Evolutionary conservation across 2,113 vertebrate genomes (phyloP).

Genomic region (Tupaia chinensis): DNA sequence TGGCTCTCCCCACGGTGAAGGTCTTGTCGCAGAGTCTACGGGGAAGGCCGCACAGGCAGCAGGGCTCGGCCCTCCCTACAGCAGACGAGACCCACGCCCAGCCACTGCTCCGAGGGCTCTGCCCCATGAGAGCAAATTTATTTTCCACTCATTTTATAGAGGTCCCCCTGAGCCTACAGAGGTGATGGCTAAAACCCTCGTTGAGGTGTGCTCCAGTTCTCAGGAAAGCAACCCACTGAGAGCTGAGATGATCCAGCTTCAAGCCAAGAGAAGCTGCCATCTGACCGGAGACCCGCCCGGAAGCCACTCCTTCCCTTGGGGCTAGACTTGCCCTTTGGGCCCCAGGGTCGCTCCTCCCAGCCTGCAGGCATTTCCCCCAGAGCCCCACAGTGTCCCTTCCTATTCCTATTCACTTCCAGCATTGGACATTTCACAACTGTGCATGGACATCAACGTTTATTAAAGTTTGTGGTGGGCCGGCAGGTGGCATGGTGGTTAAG

Average conservation of each 20-base stretch:
- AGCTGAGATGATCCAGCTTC: not conserved
- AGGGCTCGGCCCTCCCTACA: rapidly evolving
- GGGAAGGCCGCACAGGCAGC: not conserved
- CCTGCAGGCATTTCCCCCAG: too few species aligned
- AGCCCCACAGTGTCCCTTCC: not conserved
- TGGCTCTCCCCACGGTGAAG: too few species aligned
- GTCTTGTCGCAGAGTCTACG: too few species aligned
- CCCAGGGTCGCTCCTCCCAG: not conserved
- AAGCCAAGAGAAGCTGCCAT: not conserved
- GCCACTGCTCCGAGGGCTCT: not conserved
- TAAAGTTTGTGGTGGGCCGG: too few species aligned
- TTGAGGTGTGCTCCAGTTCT: not conserved
- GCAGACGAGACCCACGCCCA: not conserved
- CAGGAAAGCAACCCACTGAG: not conserved
- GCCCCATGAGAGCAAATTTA: too few species aligned
- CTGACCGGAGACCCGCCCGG: too few species aligned
- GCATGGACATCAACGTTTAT: rapidly evolving
- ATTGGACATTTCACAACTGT: not conserved
- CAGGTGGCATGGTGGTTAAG: too few species aligned
- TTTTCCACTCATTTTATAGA: not conserved
- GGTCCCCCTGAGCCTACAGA: not conserved
- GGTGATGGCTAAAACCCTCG: too few species aligned
- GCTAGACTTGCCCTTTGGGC: not conserved
- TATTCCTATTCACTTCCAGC: not conserved
- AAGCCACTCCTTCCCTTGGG: not conserved